Evolutionary conservation across 2,888 invertebrate genomes (phyloP).

Genomic region (Chrysolina haemoptera): DNA sequence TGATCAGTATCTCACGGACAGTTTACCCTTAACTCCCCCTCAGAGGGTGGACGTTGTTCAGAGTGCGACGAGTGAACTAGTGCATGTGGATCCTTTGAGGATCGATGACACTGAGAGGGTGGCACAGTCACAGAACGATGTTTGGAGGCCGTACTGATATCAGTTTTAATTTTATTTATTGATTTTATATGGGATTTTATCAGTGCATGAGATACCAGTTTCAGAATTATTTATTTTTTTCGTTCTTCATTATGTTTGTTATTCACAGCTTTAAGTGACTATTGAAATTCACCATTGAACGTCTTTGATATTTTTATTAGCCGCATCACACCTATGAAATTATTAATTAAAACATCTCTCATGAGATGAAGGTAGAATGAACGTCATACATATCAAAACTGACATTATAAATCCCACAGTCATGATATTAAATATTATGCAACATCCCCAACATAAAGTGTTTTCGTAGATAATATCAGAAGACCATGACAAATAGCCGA

Average conservation of each 20-base stretch:
- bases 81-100: slow-evolving; percentile 59
- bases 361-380: too few species aligned
- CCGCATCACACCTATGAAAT: background rate
- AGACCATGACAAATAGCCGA: too few species aligned
- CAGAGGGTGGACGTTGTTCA: slow-evolving; percentile 73
- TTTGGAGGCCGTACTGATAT: slow-evolving; percentile 83
- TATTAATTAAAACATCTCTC: background rate
- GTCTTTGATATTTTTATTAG: background rate
- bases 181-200: background rate
- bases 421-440: too few species aligned
- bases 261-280: background rate
- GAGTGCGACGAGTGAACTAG: slow-evolving; percentile 72
- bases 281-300: background rate
- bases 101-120: slow-evolving; percentile 55
- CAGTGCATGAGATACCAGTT: background rate
- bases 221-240: background rate
- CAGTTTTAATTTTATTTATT: slow-evolving; percentile 42
- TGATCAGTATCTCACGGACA: slow-evolving; percentile 68
- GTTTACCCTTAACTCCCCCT: slow-evolving; percentile 70
- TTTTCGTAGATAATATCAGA: too few species aligned
- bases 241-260: background rate
- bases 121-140: slow-evolving; percentile 69
- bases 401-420: too few species aligned
- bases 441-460: too few species aligned
- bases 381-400: too few species aligned